Percentiles rank a stretch among this genome's conserved stretches.
Evolutionary conservation across 2,113 vertebrate genomes (phyloP).

Genomic region (Murina feae): DNA sequence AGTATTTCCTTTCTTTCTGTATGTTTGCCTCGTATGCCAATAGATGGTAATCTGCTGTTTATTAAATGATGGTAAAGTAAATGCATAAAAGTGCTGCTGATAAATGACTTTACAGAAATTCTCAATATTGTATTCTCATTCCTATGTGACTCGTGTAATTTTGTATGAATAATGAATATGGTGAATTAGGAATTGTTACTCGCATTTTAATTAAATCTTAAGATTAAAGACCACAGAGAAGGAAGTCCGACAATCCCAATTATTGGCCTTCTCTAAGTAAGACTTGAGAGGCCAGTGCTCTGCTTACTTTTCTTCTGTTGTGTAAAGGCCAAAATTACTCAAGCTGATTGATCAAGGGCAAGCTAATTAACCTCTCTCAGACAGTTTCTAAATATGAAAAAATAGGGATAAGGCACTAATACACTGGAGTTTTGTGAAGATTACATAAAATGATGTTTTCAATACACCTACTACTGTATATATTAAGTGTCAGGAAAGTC

Average conservation of each 20-base stretch:
- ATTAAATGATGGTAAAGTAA: neutral
- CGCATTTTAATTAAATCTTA: conserved; percentile 58
- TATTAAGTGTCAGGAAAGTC: neutral
- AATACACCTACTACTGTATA: neutral
- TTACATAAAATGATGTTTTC: neutral
- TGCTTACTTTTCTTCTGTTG: neutral
- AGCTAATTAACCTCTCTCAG: conserved; percentile 3
- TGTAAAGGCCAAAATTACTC: neutral
- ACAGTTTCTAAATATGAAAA: neutral
- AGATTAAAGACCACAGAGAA: neutral
- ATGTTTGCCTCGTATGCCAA: neutral
- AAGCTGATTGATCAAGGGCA: neutral
- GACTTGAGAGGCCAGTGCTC: neutral
- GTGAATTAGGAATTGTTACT: conserved; percentile 27
- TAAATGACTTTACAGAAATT: conserved; percentile 42
- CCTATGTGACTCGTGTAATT: conserved; percentile 10
- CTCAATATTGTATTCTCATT: conserved; percentile 39
- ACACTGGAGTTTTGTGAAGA: neutral
- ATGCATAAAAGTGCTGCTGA: neutral
- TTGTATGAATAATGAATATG: conserved; percentile 41
- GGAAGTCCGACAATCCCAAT: neutral
- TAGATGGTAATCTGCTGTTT: conserved; percentile 34
- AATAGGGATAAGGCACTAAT: neutral
- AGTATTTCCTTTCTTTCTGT: neutral
- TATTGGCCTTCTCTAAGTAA: neutral